Conservation (phyloP, 2,113 vertebrate species). For the Cyprinodon tularosa region DNA sequence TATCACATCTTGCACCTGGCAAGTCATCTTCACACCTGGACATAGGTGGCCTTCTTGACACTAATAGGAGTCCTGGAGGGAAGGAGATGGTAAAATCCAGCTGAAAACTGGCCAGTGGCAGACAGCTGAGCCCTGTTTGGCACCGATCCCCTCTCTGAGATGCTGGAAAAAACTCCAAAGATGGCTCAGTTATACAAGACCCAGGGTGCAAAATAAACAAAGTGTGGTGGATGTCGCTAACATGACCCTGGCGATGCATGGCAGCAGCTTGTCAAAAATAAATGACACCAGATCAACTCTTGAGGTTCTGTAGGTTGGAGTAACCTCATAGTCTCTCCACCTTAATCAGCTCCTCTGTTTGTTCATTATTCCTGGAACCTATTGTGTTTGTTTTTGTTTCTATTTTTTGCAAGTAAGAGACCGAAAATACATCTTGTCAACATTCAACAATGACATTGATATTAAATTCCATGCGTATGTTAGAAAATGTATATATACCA, state of each 20-base stretch:
- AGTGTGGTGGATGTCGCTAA: constrained; percentile 38
- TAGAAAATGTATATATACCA: constrained; percentile 43
- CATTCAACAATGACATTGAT: constrained; percentile 70
- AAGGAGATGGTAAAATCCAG: constrained; percentile 43
- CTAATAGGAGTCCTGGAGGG: constrained; percentile 59
- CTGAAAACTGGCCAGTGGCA: constrained; percentile 62
- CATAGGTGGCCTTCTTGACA: constrained; percentile 66
- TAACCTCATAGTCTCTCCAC: constrained; percentile 19
- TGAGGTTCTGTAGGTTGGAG: neutral
- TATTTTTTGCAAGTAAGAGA: constrained; percentile 26
- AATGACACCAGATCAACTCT: neutral
- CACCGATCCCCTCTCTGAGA: constrained; percentile 50
- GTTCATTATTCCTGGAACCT: constrained; percentile 55
- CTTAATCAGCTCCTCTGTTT: constrained; percentile 56
- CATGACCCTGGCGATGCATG: constrained; percentile 30
- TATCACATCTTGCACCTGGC: constrained; percentile 63
- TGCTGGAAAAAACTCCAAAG: constrained; percentile 59
- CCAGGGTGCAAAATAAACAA: constrained; percentile 60
- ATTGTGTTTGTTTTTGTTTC: constrained; percentile 14
- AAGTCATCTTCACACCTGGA: constrained; percentile 59
- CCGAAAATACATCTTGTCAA: constrained; percentile 47
- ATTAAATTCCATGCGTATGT: constrained; percentile 67
- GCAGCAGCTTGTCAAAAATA: constrained; percentile 1
- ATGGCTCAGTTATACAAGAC: constrained; percentile 51
- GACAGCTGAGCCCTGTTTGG: constrained; percentile 70